phyloP scores from a whole-genome alignment of 2,888 invertebrate species.

The Melieria crassipennis region DNA sequence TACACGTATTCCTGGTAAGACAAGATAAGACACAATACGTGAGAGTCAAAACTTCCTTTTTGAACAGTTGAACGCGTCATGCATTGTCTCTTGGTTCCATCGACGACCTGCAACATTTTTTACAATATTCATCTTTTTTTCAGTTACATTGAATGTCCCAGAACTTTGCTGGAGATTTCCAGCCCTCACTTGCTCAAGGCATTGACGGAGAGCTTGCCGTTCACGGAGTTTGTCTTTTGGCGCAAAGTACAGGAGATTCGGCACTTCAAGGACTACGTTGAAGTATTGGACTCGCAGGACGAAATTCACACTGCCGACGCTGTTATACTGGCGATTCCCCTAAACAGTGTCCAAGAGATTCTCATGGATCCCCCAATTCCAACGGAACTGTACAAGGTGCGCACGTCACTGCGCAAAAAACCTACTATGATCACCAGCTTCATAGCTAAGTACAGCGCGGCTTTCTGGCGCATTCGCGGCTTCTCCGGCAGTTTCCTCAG shows the following conservation, averaged over 20 bases:
- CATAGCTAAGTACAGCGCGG: slow-evolving; percentile 50
- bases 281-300: slow-evolving; percentile 49
- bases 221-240: slow-evolving; percentile 43
- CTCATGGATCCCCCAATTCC: slow-evolving; percentile 56
- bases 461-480: slow-evolving; percentile 54
- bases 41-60: too few relatives aligned
- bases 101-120: too few relatives aligned
- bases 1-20: not conserved
- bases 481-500: slow-evolving; percentile 55
- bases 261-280: slow-evolving; percentile 54
- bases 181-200: slow-evolving; percentile 48
- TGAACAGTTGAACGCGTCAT: too few relatives aligned
- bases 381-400: slow-evolving; percentile 36
- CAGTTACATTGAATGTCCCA: slow-evolving; percentile 53
- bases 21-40: too few relatives aligned
- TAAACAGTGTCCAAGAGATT: slow-evolving; percentile 51
- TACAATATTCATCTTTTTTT: not conserved
- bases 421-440: slow-evolving; percentile 52
- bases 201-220: slow-evolving; percentile 45
- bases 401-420: not conserved
- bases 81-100: too few relatives aligned
- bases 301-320: slow-evolving; percentile 47
- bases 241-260: slow-evolving; percentile 48
- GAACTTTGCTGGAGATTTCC: slow-evolving; percentile 51
- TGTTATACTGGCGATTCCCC: slow-evolving; percentile 60